Evolutionary conservation across 2,797 vertebrate genomes (phyloP).

Genomic region (Gymnothorax reevesii): DNA sequence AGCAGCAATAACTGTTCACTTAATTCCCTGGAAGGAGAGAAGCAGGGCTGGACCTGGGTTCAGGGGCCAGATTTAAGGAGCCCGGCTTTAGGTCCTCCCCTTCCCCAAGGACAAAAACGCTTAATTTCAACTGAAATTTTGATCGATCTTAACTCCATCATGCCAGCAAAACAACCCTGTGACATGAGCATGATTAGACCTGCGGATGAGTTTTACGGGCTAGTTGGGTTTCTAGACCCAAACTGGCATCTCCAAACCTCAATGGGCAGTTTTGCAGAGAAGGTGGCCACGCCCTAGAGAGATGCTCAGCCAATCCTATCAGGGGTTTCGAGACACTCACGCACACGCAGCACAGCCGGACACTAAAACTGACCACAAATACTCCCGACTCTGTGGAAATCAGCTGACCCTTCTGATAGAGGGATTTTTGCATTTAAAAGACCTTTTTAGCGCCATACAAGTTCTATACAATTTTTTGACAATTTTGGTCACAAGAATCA

Average conservation of each 20-base stretch:
- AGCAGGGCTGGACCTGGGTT: too few species aligned
- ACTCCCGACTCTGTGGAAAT: conserved; percentile 28
- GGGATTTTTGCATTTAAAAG: conserved; percentile 23
- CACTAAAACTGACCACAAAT: conserved; percentile 38
- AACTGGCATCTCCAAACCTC: background rate
- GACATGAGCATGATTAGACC: background rate
- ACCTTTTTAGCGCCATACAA: conserved; percentile 25
- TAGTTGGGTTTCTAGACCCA: too few species aligned
- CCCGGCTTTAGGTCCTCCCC: background rate
- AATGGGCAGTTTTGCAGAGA: background rate
- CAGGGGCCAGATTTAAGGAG: too few species aligned
- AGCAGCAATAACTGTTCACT: too few species aligned
- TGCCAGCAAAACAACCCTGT: background rate
- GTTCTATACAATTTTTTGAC: conserved; percentile 34
- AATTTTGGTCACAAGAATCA: conserved; percentile 53
- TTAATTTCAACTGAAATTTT: background rate
- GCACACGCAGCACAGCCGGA: conserved; percentile 31
- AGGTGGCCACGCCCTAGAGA: conserved; percentile 49
- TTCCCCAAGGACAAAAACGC: background rate
- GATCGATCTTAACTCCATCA: background rate
- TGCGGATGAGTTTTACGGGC: background rate
- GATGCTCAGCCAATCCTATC: conserved; percentile 54
- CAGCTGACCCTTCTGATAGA: conserved; percentile 36
- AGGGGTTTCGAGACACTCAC: conserved; percentile 32
- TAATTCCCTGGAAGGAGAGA: too few species aligned